These are phyloP conservation scores for Reticulitermes lucifugus DNA, from an alignment of 2,888 invertebrate species.

Conservation along the genomic window DNA sequence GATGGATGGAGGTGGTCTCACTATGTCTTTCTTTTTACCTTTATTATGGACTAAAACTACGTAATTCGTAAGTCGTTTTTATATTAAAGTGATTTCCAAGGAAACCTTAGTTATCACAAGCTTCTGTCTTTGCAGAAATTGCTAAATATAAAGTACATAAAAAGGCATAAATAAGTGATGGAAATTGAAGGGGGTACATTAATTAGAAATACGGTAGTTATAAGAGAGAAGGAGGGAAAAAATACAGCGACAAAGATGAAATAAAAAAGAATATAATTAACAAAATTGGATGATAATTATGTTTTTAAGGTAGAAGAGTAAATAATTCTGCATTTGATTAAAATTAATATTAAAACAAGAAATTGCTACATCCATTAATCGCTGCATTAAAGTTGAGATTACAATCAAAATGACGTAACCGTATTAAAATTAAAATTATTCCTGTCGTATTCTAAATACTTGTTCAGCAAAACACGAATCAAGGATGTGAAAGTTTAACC, in stretches of 20 bases:
- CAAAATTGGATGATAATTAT: background rate
- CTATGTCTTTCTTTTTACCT: too few relatives aligned
- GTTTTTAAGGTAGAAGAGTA: background rate
- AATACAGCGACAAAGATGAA: background rate
- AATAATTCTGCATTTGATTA: background rate
- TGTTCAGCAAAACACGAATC: too few relatives aligned
- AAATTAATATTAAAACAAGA: background rate
- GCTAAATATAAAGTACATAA: background rate
- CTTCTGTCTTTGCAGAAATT: background rate
- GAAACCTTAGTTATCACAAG: background rate
- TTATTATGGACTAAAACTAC: too few relatives aligned
- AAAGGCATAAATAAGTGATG: background rate
- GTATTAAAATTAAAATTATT: background rate
- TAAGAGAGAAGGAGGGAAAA: background rate
- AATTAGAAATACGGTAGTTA: background rate
- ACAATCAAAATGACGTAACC: background rate
- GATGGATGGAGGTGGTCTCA: too few relatives aligned
- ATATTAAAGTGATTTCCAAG: background rate
- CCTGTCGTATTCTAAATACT: background rate
- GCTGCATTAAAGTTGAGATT: background rate
- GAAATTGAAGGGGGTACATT: background rate
- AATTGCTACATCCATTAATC: background rate
- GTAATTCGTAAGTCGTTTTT: too few relatives aligned
- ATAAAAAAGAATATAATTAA: background rate
- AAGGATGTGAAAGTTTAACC: too few relatives aligned